These are phyloP conservation scores for Antrozous pallidus DNA, from an alignment of 2,797 vertebrate species.

Conservation along the genomic window DNA sequence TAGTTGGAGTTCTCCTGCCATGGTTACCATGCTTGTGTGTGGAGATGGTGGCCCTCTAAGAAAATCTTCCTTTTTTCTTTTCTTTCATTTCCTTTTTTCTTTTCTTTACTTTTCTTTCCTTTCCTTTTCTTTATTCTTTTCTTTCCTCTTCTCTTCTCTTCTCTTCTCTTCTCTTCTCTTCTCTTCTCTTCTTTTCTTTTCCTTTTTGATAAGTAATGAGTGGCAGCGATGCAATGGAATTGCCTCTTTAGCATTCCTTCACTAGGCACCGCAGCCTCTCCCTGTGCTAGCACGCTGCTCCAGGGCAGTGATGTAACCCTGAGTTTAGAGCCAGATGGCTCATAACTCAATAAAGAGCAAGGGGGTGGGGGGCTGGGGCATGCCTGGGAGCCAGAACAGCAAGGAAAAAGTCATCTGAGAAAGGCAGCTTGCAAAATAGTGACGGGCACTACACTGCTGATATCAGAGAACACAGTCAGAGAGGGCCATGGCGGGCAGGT, in stretches of 20 bases:
- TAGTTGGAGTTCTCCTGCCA: not conserved
- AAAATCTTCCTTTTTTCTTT: not conserved
- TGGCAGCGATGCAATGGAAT: fast-evolving
- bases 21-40: not conserved
- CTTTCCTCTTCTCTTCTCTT: not conserved
- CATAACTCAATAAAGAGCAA: not conserved
- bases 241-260: not conserved
- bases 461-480: too few species aligned
- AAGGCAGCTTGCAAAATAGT: not conserved
- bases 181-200: too few species aligned
- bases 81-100: too few species aligned
- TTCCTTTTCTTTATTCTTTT: too few species aligned
- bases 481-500: not conserved
- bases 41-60: not conserved
- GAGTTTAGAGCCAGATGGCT: not conserved
- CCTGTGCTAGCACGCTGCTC: not conserved
- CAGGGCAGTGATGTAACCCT: not conserved
- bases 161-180: too few species aligned
- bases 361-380: fast-evolving
- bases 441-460: fast-evolving
- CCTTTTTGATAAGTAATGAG: not conserved
- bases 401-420: not conserved
- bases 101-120: too few species aligned
- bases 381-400: not conserved
- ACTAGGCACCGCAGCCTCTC: not conserved